Evolutionary conservation across 2,888 invertebrate genomes (phyloP).

Genomic region (Sturmia bella): DNA sequence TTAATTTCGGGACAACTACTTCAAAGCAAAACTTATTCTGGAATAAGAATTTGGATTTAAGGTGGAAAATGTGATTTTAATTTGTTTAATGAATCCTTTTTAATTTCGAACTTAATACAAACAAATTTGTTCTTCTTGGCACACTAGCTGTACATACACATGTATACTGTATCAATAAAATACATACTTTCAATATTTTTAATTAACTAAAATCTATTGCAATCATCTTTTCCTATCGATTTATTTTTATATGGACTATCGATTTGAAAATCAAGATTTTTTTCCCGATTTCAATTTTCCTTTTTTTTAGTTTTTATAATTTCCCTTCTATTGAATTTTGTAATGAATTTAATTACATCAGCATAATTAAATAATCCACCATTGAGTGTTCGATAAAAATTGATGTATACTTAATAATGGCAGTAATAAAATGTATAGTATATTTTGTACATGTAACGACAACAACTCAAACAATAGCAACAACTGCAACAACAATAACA

Average conservation of each 20-base stretch:
- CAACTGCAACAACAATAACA: constrained; percentile 1
- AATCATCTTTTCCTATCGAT: no score
- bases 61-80: neutral
- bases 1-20: constrained; percentile 1
- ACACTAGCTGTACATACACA: no score
- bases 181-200: no score
- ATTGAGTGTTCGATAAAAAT: constrained; percentile 39
- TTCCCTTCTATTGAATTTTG: constrained; percentile 1
- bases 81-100: neutral
- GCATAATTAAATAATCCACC: constrained; percentile 56
- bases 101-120: no score
- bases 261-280: no score
- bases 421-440: constrained; percentile 13
- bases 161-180: no score
- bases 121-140: no score
- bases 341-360: constrained; percentile 45
- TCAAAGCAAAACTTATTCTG: no score
- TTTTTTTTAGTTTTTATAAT: neutral
- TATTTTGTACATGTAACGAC: neutral
- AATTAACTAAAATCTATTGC: no score
- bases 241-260: no score
- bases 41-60: no score
- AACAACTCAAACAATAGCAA: constrained; percentile 1
- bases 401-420: constrained; percentile 48
- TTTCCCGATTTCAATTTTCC: neutral